Base-by-base conservation (phyloP, 2,888 invertebrate genomes). In the Mythimna impura region DNA sequence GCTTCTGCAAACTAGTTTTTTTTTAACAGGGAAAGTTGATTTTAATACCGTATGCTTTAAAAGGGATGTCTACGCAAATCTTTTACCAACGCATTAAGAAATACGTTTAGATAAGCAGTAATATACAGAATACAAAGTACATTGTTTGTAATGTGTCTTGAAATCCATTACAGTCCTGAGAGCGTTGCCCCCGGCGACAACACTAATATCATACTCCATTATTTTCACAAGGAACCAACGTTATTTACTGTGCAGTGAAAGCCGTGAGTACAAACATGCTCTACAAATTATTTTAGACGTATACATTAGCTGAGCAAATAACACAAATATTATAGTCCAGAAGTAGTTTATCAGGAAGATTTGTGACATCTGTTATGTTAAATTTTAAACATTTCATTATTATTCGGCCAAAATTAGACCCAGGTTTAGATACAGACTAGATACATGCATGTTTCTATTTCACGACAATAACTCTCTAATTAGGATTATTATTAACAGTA, bases 271-370 rank as follows among this genome's bases (percentile, higher is more conserved):
- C 71, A 63, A 25, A 52, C 52, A 77, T 47, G 10, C 64, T 61
- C 10, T 8, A 20, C 55, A 43, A 71, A 57, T 66, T 54, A 47
- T 58, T 66, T 55, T 57, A 36, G 50, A 64, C 22, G 47, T 43
- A 14, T 22, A 36, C n/a, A 70, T 60, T 77, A 62, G n/a, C 9
- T 54, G 17, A 10, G n/a, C n/a, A 61, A 76, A 63, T 62, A 74
- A 22, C 40, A 30, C n/a, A 47, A 47, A 25, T 20, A 3, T 57
- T 10, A 34, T 22, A 5, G 20, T 20, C 8, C 10, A 14, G n/a
- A 40, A 6, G 14, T 3, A 34, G 20, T 9, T 58, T 30, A 20
- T 34, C 20, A 34, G 17, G 8, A 52, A 52, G 17, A 47, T 7
- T 20, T 47, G 47, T 20, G 47, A 20, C 47, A 17, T 17, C 47